Base-by-base conservation (phyloP, 2,888 invertebrate genomes). In the Caenorhabditis japonica region DNA sequence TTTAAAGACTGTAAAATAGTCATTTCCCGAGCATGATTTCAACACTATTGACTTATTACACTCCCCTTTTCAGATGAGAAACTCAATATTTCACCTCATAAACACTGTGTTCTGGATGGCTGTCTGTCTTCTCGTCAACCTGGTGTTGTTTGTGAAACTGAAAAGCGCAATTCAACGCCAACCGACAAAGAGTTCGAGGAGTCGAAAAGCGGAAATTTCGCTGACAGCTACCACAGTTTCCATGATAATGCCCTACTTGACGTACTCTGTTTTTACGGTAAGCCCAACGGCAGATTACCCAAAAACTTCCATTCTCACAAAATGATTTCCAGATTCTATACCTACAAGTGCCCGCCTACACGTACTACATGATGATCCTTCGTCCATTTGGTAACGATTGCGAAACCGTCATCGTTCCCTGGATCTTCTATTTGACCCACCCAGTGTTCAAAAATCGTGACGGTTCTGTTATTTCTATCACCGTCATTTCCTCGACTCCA, bases 331-430 rank as follows among this genome's bases (percentile, higher is more conserved):
- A 69, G 69, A 49, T 71, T 12, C 13, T 72, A 8, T 72, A 72
- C 34, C 72, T 72, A 0, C 44, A 58, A 53, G 59, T 72, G 1
- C 64, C 72, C n/a, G 41, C 36, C 13, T 64, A 59, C 17, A 72
- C 72, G 10, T 72, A 72, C 21, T 72, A 72, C 21, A 72, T 72
- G 72, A 72, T 72, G 72, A 72, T 72, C 23, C 41, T 64, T 10
- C 52, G 72, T 3, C 72, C 72, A 13, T 72, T 72, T 38, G 72
- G 72, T 25, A 72, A 64, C 21, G 72, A 72, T 36, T 64, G 58
- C 46, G 72, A 72, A 30, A 64, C 72, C 0, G 72, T 72, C 12
- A 59, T 72, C 4, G 72, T 72, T 38, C 72, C 72, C 12, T 64
- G 62, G 64, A 64, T 72, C 13, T 72, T 72, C 30, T 72, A 64